Conservation (phyloP, 1,140 invertebrate genomes). For the Ruditapes philippinarum region DNA sequence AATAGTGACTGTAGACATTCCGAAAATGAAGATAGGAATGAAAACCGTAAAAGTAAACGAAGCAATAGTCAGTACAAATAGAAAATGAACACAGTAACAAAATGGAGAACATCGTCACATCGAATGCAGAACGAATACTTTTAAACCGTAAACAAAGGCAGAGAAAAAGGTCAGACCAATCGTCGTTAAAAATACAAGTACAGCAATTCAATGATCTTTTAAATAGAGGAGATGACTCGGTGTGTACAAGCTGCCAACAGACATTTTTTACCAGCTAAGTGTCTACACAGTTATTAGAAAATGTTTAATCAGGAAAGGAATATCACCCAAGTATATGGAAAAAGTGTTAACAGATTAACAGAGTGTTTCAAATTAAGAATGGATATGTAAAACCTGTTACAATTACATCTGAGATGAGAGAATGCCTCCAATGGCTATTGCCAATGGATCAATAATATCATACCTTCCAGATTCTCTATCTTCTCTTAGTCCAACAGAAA, state of each 20-base stretch:
- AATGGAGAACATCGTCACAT: constrained; percentile 8
- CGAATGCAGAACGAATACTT: not conserved
- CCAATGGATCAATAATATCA: constrained; percentile 35
- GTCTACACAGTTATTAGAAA: constrained; percentile 21
- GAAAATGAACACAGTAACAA: constrained; percentile 5
- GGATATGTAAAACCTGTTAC: constrained; percentile 67
- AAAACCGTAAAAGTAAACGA: constrained; percentile 11
- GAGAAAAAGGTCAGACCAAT: not conserved
- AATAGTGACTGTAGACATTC: not conserved
- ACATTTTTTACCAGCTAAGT: constrained; percentile 63
- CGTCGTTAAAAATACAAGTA: constrained; percentile 13
- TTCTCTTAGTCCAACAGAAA: constrained; percentile 27
- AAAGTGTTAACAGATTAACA: constrained; percentile 14
- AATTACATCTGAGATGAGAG: constrained; percentile 13
- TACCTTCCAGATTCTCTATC: not conserved
- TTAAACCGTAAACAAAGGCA: not conserved
- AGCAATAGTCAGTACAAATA: not conserved
- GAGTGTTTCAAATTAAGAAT: constrained; percentile 49
- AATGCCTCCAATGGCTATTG: constrained; percentile 42
- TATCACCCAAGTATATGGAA: constrained; percentile 33
- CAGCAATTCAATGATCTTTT: constrained; percentile 22
- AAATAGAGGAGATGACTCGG: constrained; percentile 50
- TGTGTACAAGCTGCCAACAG: constrained; percentile 60
- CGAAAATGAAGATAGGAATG: not conserved
- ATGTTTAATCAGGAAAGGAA: not conserved